phyloP scores from a whole-genome alignment of 1,140 invertebrate genomes.

The Lysiphlebus fabarum region DNA sequence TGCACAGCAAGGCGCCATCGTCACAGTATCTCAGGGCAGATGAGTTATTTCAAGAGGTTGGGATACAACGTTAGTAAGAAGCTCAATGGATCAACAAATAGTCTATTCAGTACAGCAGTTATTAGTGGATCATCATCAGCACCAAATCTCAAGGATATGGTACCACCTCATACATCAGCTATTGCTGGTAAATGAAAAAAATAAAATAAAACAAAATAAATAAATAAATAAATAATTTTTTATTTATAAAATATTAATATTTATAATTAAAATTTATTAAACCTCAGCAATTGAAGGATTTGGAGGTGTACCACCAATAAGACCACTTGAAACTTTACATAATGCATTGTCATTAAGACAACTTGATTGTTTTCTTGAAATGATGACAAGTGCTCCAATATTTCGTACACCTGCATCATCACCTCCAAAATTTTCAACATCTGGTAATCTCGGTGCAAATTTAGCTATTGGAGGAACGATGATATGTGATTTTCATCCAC shows the following conservation, averaged over 20 bases:
- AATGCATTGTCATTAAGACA: slow-evolving; percentile 90
- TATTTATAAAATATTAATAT: too few relatives aligned
- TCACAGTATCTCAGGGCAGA: slow-evolving; percentile 90
- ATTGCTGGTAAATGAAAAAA: slow-evolving; percentile 63
- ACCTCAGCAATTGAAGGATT: slow-evolving; percentile 80
- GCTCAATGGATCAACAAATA: slow-evolving; percentile 69
- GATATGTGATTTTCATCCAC: neutral
- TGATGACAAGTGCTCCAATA: slow-evolving; percentile 70
- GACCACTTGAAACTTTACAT: slow-evolving; percentile 92
- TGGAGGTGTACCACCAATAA: slow-evolving; percentile 86
- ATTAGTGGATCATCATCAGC: slow-evolving; percentile 89
- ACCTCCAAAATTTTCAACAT: slow-evolving; percentile 63
- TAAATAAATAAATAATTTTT: neutral
- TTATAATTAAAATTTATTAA: slow-evolving; percentile 25
- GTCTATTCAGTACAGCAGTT: slow-evolving; percentile 89
- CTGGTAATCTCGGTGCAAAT: slow-evolving; percentile 24
- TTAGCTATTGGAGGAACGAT: neutral
- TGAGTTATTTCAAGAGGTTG: slow-evolving; percentile 86
- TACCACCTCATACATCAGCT: slow-evolving; percentile 66
- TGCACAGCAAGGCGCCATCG: slow-evolving; percentile 76
- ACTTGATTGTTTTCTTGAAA: slow-evolving; percentile 82
- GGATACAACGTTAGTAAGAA: slow-evolving; percentile 69
- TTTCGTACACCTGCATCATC: slow-evolving; percentile 70
- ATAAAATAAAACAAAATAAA: neutral
- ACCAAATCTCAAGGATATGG: slow-evolving; percentile 84